Evolutionary conservation across 37 sponge, comb jelly and placozoan species (phyloP).

Genomic region (Tethya wilhelma): DNA sequence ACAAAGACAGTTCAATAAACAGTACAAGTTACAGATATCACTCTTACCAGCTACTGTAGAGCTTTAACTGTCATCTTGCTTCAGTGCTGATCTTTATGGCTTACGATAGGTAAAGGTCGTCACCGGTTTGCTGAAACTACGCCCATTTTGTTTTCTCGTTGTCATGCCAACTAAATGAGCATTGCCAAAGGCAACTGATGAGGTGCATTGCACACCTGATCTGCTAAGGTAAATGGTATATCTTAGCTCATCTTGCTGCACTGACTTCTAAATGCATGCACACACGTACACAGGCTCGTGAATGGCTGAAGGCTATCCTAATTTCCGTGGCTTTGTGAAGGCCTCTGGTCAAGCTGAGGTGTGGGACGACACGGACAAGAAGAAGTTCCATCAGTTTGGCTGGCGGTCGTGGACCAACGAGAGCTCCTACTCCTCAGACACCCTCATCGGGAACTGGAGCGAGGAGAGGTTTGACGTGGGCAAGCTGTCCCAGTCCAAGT

Average conservation of each 20-base stretch:
- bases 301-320: constrained; percentile 26
- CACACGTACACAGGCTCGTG: neutral
- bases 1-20: too few species aligned
- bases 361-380: constrained; percentile 55
- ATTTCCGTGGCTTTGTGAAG: constrained; percentile 61
- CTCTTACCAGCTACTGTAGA: too few species aligned
- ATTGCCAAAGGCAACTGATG: too few species aligned
- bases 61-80: too few species aligned
- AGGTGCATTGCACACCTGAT: too few species aligned
- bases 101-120: neutral
- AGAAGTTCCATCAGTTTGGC: constrained; percentile 64
- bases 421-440: constrained; percentile 58
- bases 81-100: neutral
- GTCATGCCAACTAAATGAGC: constrained; percentile 10
- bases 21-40: too few species aligned
- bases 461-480: constrained; percentile 86
- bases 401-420: constrained; percentile 60
- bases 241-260: too few species aligned
- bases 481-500: constrained; percentile 32
- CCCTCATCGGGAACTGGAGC: constrained; percentile 94
- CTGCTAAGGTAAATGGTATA: too few species aligned
- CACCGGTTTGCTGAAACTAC: neutral
- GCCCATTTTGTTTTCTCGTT: constrained; percentile 10
- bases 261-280: too few species aligned
- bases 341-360: constrained; percentile 63